phyloP scores from a whole-genome alignment of 2,888 invertebrate genomes.

The Rotaria magnacalcarata region DNA sequence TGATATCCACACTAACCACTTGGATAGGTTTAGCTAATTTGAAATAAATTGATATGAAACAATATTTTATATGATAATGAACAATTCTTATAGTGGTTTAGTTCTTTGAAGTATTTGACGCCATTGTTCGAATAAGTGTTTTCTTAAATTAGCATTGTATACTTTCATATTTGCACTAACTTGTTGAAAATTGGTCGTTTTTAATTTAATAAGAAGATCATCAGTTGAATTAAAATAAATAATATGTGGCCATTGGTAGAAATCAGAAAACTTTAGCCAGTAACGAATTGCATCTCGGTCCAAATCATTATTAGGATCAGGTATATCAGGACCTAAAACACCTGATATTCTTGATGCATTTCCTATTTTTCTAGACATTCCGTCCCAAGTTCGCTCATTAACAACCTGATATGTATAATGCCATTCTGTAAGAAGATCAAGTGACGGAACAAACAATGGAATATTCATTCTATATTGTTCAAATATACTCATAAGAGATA shows the following conservation, averaged over 20 bases:
- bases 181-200: too few relatives aligned
- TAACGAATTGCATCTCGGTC: constrained; percentile 39
- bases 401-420: constrained; percentile 11
- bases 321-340: neutral
- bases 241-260: constrained; percentile 45
- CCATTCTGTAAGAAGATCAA: constrained; percentile 45
- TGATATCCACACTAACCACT: too few relatives aligned
- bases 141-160: neutral
- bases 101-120: neutral
- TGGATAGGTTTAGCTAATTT: too few relatives aligned
- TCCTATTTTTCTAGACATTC: too few relatives aligned
- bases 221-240: constrained; percentile 41
- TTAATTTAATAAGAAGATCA: constrained; percentile 42
- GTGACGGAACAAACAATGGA: constrained; percentile 47
- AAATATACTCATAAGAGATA: constrained; percentile 47
- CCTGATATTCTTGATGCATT: too few relatives aligned
- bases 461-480: constrained; percentile 48
- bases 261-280: constrained; percentile 46
- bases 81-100: too few relatives aligned
- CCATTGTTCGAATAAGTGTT: neutral
- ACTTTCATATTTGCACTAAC: too few relatives aligned
- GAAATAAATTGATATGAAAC: too few relatives aligned
- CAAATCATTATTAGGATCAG: constrained; percentile 32
- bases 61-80: too few relatives aligned
- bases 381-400: neutral